Evolutionary conservation across 1,140 invertebrate species (phyloP).

Genomic region (Lasaia peninsularis): DNA sequence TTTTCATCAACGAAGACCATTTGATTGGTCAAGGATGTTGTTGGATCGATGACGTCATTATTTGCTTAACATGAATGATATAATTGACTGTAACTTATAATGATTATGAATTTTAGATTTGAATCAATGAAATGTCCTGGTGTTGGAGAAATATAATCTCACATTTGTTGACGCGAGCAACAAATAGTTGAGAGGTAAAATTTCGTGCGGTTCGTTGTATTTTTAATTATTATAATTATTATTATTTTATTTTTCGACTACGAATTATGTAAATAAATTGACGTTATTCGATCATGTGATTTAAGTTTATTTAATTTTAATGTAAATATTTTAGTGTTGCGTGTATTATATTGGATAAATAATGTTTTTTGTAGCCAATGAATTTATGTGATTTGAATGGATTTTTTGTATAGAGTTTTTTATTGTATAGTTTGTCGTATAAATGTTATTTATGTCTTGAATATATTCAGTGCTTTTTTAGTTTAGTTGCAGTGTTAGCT

Average conservation of each 20-base stretch:
- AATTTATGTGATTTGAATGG: slow-evolving; percentile 49
- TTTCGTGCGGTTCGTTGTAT: background rate
- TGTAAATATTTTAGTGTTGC: slow-evolving; percentile 69
- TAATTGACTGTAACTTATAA: background rate
- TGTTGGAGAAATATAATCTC: slow-evolving; percentile 1
- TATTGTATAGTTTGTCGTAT: slow-evolving; percentile 60
- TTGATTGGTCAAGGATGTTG: no score
- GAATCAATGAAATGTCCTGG: background rate
- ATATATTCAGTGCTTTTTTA: slow-evolving; percentile 9
- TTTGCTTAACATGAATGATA: no score
- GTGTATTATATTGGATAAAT: slow-evolving; percentile 53
- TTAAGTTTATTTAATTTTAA: slow-evolving; percentile 52
- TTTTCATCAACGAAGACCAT: no score
- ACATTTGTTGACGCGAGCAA: slow-evolving; percentile 27
- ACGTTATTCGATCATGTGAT: slow-evolving; percentile 49
- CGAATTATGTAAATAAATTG: slow-evolving; percentile 54
- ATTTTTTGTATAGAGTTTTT: slow-evolving; percentile 61
- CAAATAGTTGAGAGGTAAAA: slow-evolving; percentile 12
- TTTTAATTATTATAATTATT: slow-evolving; percentile 15
- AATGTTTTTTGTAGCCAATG: slow-evolving; percentile 47
- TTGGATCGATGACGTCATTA: no score
- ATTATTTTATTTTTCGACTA: slow-evolving; percentile 32
- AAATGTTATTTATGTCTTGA: slow-evolving; percentile 48
- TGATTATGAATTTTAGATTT: background rate
- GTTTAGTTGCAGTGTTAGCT: background rate